phyloP scores from a whole-genome alignment of 2,113 vertebrate species.

The Forbesichthys agassizii region DNA sequence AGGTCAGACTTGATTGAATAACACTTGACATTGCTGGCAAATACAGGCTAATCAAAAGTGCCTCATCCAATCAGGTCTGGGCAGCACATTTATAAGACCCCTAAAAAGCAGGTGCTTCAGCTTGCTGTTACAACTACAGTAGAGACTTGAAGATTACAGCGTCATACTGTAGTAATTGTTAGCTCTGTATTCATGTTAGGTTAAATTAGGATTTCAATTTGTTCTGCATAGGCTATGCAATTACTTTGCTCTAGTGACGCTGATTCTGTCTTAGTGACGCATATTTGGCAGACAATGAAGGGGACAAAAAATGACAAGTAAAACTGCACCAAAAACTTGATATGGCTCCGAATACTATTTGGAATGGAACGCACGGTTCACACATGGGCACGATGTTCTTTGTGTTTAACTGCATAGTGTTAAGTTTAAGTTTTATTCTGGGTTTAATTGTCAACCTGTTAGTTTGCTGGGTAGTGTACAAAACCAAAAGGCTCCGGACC shows the following conservation, averaged over 20 bases:
- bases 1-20: constrained; percentile 32
- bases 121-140: background rate
- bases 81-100: constrained; percentile 4
- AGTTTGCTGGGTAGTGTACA: constrained; percentile 61
- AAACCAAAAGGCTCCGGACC: constrained; percentile 60
- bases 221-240: no score
- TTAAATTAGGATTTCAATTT: no score
- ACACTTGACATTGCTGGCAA: constrained; percentile 38
- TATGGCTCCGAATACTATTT: constrained; percentile 11
- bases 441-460: constrained; percentile 63
- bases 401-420: constrained; percentile 48
- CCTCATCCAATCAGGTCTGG: constrained; percentile 44
- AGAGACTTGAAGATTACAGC: background rate
- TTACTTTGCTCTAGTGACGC: no score
- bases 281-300: no score
- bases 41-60: constrained; percentile 40
- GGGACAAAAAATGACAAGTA: no score
- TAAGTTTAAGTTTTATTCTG: constrained; percentile 36
- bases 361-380: constrained; percentile 30
- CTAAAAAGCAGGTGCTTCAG: no score
- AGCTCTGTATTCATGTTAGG: no score
- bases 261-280: no score
- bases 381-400: constrained; percentile 13
- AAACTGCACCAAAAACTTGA: background rate
- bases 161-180: no score